These are phyloP conservation scores for Ptychoptera albimana DNA, from an alignment of 2,888 invertebrate genomes.

Conservation along the genomic window DNA sequence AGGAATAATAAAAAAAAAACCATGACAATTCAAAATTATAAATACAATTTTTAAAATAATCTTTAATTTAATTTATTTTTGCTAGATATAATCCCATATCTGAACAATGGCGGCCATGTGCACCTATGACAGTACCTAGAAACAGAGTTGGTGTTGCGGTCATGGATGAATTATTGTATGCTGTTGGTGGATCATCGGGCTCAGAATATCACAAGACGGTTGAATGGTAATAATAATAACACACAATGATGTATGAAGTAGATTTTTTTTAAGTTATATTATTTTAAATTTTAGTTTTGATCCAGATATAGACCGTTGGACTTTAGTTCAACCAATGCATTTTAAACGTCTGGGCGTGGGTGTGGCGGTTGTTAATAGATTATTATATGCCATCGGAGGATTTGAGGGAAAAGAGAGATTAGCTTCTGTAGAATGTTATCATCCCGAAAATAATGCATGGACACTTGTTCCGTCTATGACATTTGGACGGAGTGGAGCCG, in stretches of 20 bases:
- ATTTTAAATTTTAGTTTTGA: conserved; percentile 48
- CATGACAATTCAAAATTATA: background rate
- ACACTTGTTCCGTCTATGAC: conserved; percentile 63
- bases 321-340: conserved; percentile 56
- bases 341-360: conserved; percentile 66
- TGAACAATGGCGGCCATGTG: conserved; percentile 76
- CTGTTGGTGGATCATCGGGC: conserved; percentile 81
- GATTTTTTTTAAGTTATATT: background rate
- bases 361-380: conserved; percentile 60
- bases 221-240: conserved; percentile 53
- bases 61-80: background rate
- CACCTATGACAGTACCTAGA: conserved; percentile 73
- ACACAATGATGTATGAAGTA: too few relatives aligned
- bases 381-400: conserved; percentile 73
- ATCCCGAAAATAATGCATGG: conserved; percentile 87
- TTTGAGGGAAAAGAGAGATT: conserved; percentile 70
- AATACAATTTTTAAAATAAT: background rate
- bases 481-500: conserved; percentile 69
- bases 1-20: background rate
- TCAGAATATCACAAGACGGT: conserved; percentile 74
- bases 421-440: conserved; percentile 74
- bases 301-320: conserved; percentile 73
- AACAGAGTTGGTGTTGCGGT: conserved; percentile 87
- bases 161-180: conserved; percentile 80
- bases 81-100: conserved; percentile 62